Conservation (phyloP, 2,888 invertebrate species). For the Tipula vernalis region DNA sequence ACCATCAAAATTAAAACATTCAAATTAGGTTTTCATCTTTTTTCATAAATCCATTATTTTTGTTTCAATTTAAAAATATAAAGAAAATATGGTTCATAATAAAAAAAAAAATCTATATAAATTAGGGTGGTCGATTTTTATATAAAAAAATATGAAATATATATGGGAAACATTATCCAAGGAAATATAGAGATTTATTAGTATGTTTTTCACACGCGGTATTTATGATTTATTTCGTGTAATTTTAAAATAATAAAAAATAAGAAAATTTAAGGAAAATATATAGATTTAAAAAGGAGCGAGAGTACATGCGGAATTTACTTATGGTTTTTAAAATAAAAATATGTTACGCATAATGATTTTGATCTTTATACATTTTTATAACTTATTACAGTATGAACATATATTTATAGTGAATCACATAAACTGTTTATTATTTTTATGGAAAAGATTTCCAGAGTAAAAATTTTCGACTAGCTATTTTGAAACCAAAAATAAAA, state of each 20-base stretch:
- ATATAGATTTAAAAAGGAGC: not conserved
- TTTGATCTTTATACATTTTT: not conserved
- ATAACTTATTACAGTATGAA: not conserved
- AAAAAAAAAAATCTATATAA: not conserved
- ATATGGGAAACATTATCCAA: not conserved
- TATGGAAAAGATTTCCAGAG: not conserved
- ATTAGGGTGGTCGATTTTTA: not conserved
- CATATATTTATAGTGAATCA: not conserved
- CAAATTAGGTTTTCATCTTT: not conserved
- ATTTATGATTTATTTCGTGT: conserved; percentile 8
- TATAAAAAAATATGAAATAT: not conserved
- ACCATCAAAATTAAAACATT: not conserved
- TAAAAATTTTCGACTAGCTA: not conserved
- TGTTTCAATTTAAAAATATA: not conserved
- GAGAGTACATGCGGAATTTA: not conserved
- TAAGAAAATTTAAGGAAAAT: conserved; percentile 6
- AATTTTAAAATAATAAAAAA: conserved; percentile 5
- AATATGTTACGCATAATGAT: conserved; percentile 5
- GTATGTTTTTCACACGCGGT: conserved; percentile 11
- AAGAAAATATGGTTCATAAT: conserved; percentile 4
- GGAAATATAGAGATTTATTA: conserved; percentile 7
- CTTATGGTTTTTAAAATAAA: not conserved
- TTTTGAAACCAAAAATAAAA: not conserved
- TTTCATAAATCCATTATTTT: not conserved
- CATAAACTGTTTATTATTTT: not conserved